A percentile compares a stretch with the other conserved stretches of the same genome.
These are phyloP conservation scores for Manduca sexta DNA, from an alignment of 1,140 invertebrate genomes.

Conservation along the genomic window DNA sequence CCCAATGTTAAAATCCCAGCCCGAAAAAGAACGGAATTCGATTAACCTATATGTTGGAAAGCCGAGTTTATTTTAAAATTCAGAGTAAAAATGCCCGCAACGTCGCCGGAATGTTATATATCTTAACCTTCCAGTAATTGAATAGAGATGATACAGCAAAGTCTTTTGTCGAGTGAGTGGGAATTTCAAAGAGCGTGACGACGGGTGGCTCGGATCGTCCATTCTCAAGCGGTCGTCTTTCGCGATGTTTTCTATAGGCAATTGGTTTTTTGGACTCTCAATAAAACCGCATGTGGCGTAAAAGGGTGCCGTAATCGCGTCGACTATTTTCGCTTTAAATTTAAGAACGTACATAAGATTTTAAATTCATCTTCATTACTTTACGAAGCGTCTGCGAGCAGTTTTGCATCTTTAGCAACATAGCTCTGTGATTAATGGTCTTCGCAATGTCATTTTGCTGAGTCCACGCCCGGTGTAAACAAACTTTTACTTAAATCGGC, in stretches of 20 bases:
- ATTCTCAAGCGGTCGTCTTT: slow-evolving; percentile 18
- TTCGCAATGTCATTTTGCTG: slow-evolving; percentile 24
- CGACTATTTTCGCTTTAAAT: too few relatives aligned
- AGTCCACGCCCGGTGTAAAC: slow-evolving; percentile 32
- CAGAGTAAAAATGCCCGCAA: too few relatives aligned
- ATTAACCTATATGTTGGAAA: too few relatives aligned
- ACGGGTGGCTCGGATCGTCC: slow-evolving; percentile 21
- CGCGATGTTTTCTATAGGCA: too few relatives aligned
- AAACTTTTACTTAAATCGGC: slow-evolving; percentile 26
- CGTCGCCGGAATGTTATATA: not conserved
- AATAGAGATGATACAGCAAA: slow-evolving; percentile 44
- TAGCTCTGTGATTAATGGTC: slow-evolving; percentile 40
- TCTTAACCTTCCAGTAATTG: slow-evolving; percentile 43
- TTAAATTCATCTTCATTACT: not conserved
- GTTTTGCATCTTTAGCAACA: slow-evolving; percentile 30
- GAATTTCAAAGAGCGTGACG: slow-evolving; percentile 40
- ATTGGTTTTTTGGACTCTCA: not conserved
- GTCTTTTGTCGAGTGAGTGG: slow-evolving; percentile 36
- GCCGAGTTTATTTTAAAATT: too few relatives aligned
- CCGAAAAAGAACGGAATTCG: too few relatives aligned
- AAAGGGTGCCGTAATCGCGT: not conserved
- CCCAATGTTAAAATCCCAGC: too few relatives aligned
- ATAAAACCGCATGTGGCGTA: slow-evolving; percentile 1
- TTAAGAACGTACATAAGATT: too few relatives aligned
- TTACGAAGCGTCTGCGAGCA: slow-evolving; percentile 26